phyloP scores from a whole-genome alignment of 2,113 vertebrate genomes.

The Campylomormyrus numenius region DNA sequence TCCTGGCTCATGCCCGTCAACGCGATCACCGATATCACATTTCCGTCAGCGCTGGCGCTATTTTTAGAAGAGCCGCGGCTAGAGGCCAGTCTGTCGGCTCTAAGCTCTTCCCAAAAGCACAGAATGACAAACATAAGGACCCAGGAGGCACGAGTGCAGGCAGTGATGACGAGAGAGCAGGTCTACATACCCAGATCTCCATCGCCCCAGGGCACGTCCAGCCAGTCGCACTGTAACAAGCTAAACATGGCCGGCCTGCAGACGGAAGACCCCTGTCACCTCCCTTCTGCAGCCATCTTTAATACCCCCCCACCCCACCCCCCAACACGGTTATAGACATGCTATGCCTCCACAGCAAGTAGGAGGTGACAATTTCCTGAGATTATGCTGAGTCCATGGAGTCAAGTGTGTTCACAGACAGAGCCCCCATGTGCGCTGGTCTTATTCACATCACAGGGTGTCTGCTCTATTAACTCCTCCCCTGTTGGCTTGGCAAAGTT shows the following conservation, averaged over 20 bases:
- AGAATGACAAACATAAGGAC: not conserved
- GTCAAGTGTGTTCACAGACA: not conserved
- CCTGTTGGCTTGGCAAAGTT: not conserved
- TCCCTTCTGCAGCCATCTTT: constrained; percentile 23
- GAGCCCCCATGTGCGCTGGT: not conserved
- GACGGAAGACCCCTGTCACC: constrained; percentile 37
- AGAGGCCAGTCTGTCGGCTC: not conserved
- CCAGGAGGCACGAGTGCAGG: not conserved
- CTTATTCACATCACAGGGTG: not conserved
- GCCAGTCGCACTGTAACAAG: constrained; percentile 65
- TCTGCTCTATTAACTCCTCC: not conserved
- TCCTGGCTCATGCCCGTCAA: not conserved
- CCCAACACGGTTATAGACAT: not conserved
- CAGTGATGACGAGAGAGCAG: not conserved
- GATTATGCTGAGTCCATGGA: not conserved
- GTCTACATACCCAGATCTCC: constrained; percentile 79
- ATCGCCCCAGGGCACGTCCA: constrained; percentile 85
- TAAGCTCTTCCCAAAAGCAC: not conserved
- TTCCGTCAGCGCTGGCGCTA: not conserved
- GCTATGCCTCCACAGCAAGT: not conserved
- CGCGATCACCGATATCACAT: not conserved
- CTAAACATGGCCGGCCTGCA: constrained; percentile 67
- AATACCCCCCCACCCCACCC: not conserved
- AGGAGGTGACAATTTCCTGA: not conserved
- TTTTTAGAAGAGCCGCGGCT: not conserved